A percentile compares a stretch with the other conserved stretches of the same genome.
Conservation (phyloP, 2,888 invertebrate genomes). For the Chromoteleia sp. region DNA sequence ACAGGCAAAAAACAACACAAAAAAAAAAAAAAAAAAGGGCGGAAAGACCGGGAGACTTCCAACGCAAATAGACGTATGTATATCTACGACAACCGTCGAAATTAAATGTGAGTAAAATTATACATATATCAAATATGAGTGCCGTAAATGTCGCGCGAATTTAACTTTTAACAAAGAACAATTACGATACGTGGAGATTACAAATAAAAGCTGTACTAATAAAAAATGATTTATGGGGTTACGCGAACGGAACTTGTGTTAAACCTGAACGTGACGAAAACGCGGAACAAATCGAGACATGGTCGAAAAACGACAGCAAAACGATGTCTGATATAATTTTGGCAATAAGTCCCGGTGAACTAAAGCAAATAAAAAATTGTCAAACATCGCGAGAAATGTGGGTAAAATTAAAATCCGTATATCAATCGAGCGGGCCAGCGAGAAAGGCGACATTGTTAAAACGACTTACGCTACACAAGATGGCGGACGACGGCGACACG, state of each 20-base stretch:
- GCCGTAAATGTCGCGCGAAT: not conserved
- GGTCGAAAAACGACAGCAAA: conserved; percentile 1
- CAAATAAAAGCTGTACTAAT: conserved; percentile 5
- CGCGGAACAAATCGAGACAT: not conserved
- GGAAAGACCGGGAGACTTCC: no score
- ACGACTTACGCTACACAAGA: conserved; percentile 9
- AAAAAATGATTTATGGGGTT: conserved; percentile 14
- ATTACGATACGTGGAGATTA: conserved; percentile 9
- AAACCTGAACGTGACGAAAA: conserved; percentile 6
- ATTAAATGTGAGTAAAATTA: no score
- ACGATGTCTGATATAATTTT: not conserved
- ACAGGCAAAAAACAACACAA: no score
- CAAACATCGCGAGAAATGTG: conserved; percentile 7
- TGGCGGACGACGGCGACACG: conserved; percentile 11
- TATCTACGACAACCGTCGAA: not conserved
- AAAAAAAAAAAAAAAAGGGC: no score
- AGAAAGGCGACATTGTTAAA: conserved; percentile 12
- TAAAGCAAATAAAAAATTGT: conserved; percentile 33
- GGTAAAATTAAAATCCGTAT: conserved; percentile 1
- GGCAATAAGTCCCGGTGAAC: conserved; percentile 1
- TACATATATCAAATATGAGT: not conserved
- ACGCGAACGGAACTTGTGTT: not conserved
- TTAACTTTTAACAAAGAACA: not conserved
- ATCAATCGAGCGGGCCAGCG: not conserved
- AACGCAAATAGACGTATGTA: no score